phyloP scores from a whole-genome alignment of 2,888 invertebrate species.

The Trissonchulus sp. region DNA sequence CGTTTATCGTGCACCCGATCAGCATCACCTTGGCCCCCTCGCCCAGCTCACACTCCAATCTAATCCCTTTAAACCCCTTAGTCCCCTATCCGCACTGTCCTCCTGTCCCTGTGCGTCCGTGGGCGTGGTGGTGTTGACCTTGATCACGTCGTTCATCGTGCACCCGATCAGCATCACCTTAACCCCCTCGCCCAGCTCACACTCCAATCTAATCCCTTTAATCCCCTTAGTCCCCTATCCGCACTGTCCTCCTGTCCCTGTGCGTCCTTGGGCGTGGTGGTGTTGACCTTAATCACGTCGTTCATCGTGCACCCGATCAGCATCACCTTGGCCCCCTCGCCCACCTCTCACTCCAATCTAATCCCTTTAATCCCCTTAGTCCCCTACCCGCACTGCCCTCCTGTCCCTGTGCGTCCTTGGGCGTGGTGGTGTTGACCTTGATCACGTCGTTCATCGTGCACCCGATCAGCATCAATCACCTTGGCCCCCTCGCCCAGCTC shows the following conservation, averaged over 20 bases:
- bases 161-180: slow-evolving; percentile 87
- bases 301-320: slow-evolving; percentile 80
- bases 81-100: too few relatives aligned
- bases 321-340: slow-evolving; percentile 78
- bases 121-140: slow-evolving; percentile 59
- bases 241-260: too few relatives aligned
- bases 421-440: slow-evolving; percentile 60
- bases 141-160: slow-evolving; percentile 75
- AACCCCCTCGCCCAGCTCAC: slow-evolving; percentile 71
- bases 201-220: too few relatives aligned
- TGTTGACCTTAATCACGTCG: slow-evolving; percentile 70
- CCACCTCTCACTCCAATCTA: slow-evolving; percentile 70
- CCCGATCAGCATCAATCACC: slow-evolving; percentile 82
- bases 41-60: slow-evolving; percentile 68
- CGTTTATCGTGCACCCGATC: slow-evolving; percentile 79
- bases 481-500: slow-evolving; percentile 75
- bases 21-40: slow-evolving; percentile 82
- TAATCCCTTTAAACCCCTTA: too few relatives aligned
- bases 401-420: slow-evolving; percentile 49
- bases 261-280: slow-evolving; percentile 42
- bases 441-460: slow-evolving; percentile 79
- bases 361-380: too few relatives aligned
- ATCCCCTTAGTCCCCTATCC: too few relatives aligned
- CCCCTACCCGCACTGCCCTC: slow-evolving; percentile 46
- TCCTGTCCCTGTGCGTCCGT: too few relatives aligned